Percentiles rank a stretch among this genome's conserved stretches.
Conservation (phyloP, 2,113 vertebrate species). For the Eurystomus gularis region DNA sequence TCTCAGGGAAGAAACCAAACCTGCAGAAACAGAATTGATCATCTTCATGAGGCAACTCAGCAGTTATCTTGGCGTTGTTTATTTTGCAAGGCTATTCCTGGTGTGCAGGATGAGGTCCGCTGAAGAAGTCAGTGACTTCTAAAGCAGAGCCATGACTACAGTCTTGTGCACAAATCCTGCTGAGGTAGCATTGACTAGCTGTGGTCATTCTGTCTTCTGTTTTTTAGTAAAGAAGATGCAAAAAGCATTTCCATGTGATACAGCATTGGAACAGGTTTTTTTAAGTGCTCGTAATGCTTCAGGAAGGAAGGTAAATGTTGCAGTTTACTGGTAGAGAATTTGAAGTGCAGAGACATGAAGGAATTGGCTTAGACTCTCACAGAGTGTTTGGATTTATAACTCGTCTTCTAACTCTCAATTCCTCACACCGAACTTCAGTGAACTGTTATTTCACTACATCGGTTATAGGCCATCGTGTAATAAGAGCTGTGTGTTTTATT, state of each 20-base stretch:
- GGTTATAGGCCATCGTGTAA: neutral
- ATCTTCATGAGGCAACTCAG: neutral
- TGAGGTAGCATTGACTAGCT: neutral
- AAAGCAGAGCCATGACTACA: neutral
- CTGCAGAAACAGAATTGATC: neutral
- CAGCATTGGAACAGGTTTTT: neutral
- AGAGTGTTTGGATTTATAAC: neutral
- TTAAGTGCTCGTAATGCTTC: neutral
- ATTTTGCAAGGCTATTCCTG: neutral
- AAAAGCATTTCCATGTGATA: neutral
- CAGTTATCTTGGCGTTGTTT: neutral
- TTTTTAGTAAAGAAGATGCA: neutral
- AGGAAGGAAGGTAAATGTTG: neutral
- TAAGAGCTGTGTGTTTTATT: conserved; percentile 6
- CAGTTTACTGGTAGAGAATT: neutral
- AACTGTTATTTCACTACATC: neutral
- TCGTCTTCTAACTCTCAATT: neutral
- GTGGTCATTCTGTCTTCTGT: neutral
- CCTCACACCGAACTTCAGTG: neutral
- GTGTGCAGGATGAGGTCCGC: neutral
- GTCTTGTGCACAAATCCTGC: neutral
- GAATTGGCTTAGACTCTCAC: neutral
- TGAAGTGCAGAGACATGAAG: neutral
- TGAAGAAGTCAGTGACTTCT: neutral
- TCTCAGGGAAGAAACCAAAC: neutral